Evolutionary conservation across 2,113 vertebrate species (phyloP), one percentile per base, ranked within the genome.

Genomic region (Tapirus terrestris): DNA sequence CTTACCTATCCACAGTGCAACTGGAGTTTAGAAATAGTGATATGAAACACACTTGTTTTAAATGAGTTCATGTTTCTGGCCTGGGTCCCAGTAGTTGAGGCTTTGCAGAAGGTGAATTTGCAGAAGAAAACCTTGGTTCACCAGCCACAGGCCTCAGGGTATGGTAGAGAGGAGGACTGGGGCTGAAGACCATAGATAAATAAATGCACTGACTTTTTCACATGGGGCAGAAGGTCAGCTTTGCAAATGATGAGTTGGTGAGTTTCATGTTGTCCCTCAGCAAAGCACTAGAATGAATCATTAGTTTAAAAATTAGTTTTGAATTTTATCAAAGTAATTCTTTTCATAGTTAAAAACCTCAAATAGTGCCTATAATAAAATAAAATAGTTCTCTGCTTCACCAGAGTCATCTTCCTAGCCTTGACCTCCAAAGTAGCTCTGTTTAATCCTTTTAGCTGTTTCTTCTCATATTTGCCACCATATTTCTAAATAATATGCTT

Each of bases 271-370:
- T 20, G 76, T 93, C 31, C 27, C 29, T 84, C 45, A 72, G 83
- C 43, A 93, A 68, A n/a, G 36, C n/a, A n/a, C 27, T 61, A 80
- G 13, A 80, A 75, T 31, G 67, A 85, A 81, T 81, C 43, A 53
- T 81, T 76, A 58, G 58, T 91, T 53, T 39, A 29, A 14, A 60
- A 83, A 53, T 89, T 56, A 91, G 43, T 80, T 92, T 91, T 94
- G 33, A 76, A 82, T 97, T 87, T 70, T 92, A 88, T 88, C 76
- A 58, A 89, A 88, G 33, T 89, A 91, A 84, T 89, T 51, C 70
- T 91, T 77, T 27, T 85, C 45, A 58, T 29, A 61, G 33, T 85
- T 84, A 73, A 92, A 87, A 98, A 91, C 23, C 61, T 84, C 85
- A 86, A 43, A 21, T 67, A 70, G 45, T 67, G 53, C 29, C 53